These are phyloP conservation scores for Epirrita christyi DNA, from an alignment of 2,888 invertebrate genomes.

Conservation along the genomic window DNA sequence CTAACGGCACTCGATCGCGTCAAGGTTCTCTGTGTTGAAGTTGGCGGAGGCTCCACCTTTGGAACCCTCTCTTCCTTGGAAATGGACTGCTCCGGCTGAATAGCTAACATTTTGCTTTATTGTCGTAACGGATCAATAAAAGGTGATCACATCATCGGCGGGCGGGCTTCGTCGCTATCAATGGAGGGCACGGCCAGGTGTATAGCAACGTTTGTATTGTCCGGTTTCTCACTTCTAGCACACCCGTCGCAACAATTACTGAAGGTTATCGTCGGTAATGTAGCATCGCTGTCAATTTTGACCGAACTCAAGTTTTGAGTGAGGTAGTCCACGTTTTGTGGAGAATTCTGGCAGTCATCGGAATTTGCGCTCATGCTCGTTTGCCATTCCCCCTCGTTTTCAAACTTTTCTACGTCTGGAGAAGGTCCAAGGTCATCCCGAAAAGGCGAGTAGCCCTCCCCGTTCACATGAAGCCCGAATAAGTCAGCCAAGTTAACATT, in stretches of 20 bases:
- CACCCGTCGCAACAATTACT: conserved; percentile 77
- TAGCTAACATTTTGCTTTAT: conserved; percentile 69
- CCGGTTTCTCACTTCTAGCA: conserved; percentile 56
- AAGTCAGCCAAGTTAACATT: conserved; percentile 76
- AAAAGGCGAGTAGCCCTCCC: conserved; percentile 65
- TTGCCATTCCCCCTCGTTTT: conserved; percentile 80
- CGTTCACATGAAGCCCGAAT: conserved; percentile 68
- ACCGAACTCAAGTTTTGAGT: conserved; percentile 66
- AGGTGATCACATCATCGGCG: conserved; percentile 73
- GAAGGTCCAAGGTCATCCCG: conserved; percentile 62
- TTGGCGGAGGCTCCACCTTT: conserved; percentile 59
- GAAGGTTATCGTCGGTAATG: conserved; percentile 78
- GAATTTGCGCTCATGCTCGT: conserved; percentile 75
- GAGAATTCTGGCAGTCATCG: conserved; percentile 59
- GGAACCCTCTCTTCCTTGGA: conserved; percentile 67
- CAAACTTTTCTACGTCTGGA: conserved; percentile 60
- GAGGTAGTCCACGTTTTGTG: conserved; percentile 60
- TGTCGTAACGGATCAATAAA: conserved; percentile 19
- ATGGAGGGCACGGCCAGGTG: conserved; percentile 76
- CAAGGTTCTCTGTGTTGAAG: conserved; percentile 80
- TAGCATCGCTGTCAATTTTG: conserved; percentile 69
- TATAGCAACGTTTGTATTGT: conserved; percentile 68
- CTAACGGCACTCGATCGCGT: conserved; percentile 86
- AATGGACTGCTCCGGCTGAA: conserved; percentile 74
- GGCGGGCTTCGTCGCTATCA: conserved; percentile 76